Conservation (phyloP, 2,113 vertebrate genomes). For the Laticauda colubrina region DNA sequence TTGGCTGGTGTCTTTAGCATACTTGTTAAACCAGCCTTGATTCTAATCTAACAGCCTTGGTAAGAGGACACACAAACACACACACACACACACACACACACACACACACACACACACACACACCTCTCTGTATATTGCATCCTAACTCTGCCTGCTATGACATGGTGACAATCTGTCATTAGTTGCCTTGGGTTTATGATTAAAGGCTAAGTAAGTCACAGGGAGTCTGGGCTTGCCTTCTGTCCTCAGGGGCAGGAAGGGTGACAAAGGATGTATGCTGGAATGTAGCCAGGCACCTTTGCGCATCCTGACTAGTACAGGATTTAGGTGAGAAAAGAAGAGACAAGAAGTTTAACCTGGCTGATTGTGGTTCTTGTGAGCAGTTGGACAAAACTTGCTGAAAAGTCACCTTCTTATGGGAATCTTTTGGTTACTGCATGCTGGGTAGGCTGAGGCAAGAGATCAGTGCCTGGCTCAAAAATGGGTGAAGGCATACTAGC, state of each 20-base stretch:
- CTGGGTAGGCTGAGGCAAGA: not conserved
- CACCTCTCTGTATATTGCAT: not conserved
- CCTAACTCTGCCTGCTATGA: not conserved
- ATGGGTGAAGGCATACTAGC: not conserved
- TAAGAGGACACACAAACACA: not conserved
- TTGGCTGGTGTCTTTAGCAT: not conserved
- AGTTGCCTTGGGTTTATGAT: not conserved
- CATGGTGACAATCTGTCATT: not conserved
- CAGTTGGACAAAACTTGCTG: not conserved
- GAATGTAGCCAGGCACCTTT: not conserved
- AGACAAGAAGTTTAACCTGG: not conserved
- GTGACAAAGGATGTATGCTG: not conserved
- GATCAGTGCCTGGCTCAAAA: not conserved
- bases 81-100: too few relatives aligned
- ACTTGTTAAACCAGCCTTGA: constrained; percentile 1
- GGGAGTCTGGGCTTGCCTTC: not conserved
- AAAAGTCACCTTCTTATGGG: not conserved
- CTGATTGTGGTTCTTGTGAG: not conserved
- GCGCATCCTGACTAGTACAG: not conserved
- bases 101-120: too few relatives aligned
- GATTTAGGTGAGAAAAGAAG: not conserved
- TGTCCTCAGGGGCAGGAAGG: not conserved
- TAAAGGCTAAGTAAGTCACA: not conserved
- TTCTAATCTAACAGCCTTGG: not conserved
- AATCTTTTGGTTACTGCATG: not conserved